Conservation (phyloP, 2,797 vertebrate genomes). For the Ficedula albicollis region DNA sequence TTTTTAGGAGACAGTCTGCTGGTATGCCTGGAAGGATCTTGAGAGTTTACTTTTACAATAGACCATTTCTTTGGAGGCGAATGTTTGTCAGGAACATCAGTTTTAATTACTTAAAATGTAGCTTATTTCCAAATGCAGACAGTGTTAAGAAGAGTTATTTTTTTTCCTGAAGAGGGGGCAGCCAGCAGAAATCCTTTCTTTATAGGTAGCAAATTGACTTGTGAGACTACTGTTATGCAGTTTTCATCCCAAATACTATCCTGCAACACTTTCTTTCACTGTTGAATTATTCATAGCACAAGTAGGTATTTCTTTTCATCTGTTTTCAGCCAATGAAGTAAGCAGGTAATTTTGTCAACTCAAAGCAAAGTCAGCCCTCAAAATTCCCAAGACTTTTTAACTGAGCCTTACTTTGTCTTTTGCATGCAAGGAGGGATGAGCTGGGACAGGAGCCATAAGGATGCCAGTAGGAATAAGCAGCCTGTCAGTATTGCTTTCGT, state of each 20-base stretch:
- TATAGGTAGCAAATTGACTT: background rate
- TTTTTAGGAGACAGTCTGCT: constrained; percentile 63
- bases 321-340: background rate
- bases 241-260: background rate
- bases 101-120: constrained; percentile 56
- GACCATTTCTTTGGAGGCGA: constrained; percentile 39
- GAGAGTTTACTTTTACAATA: constrained; percentile 51
- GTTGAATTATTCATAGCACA: background rate
- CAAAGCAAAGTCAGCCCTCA: background rate
- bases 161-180: background rate
- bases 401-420: background rate
- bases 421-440: background rate
- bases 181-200: background rate
- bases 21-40: constrained; percentile 55
- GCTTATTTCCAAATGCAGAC: constrained; percentile 43
- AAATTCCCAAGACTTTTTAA: background rate
- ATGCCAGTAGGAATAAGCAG: background rate
- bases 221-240: background rate
- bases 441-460: background rate
- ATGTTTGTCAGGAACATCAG: constrained; percentile 46
- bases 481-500: background rate
- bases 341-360: background rate
- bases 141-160: background rate
- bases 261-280: background rate
- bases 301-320: background rate